Conservation (phyloP, 2,113 vertebrate genomes). For the Pontoporia blainvillei region DNA sequence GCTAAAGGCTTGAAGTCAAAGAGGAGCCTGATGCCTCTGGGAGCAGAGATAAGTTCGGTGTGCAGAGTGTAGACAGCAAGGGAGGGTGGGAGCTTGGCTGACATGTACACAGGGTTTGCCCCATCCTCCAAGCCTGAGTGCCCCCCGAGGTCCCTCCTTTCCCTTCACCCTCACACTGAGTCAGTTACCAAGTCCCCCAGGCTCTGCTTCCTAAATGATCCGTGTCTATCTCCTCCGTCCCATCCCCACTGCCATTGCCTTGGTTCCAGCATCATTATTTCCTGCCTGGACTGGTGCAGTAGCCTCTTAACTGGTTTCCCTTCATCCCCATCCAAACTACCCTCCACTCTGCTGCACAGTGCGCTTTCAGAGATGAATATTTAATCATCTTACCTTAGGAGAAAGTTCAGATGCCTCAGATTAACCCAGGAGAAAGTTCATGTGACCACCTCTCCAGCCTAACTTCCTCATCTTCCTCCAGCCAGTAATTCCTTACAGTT, state of each 20-base stretch:
- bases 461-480: not conserved
- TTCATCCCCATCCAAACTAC: not conserved
- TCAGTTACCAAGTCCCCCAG: not conserved
- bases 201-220: not conserved
- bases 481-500: not conserved
- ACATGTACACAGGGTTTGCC: too few species aligned
- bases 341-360: not conserved
- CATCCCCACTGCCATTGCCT: too few species aligned
- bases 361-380: not conserved
- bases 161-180: not conserved
- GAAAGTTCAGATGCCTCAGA: not conserved
- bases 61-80: not conserved
- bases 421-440: not conserved
- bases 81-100: not conserved
- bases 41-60: not conserved
- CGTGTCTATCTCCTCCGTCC: accelerated
- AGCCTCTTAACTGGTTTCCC: not conserved
- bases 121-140: not conserved
- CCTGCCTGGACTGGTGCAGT: not conserved
- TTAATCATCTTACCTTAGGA: not conserved
- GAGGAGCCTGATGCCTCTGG: not conserved
- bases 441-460: not conserved
- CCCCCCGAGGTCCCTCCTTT: not conserved
- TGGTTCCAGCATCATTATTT: not conserved
- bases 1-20: not conserved